phyloP scores from a whole-genome alignment of 2,888 invertebrate genomes.

The Rambutsinella grinnellia region DNA sequence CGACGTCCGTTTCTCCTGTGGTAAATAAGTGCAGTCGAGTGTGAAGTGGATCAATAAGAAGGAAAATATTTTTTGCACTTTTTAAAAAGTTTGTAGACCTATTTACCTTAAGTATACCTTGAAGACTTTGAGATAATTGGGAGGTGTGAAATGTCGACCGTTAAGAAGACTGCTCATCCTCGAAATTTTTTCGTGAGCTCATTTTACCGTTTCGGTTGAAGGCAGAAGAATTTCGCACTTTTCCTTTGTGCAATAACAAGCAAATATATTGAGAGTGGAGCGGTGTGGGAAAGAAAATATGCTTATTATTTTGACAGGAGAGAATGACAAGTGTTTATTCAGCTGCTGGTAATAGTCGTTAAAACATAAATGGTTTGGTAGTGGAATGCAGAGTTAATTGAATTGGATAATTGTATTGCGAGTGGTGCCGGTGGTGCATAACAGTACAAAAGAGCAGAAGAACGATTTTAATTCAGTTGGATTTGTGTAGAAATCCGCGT shows the following conservation, averaged over 20 bases:
- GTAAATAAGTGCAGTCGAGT: background rate
- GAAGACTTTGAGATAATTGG: background rate
- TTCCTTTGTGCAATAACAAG: too few species aligned
- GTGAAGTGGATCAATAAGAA: background rate
- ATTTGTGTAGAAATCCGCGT: too few species aligned
- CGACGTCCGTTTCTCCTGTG: conserved; percentile 14
- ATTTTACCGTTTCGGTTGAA: too few species aligned
- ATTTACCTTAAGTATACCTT: too few species aligned
- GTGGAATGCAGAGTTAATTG: background rate
- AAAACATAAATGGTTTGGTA: background rate
- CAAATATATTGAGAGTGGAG: background rate
- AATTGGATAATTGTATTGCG: background rate
- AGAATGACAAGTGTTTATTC: background rate
- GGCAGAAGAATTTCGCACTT: too few species aligned
- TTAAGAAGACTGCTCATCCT: background rate
- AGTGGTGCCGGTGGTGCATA: background rate
- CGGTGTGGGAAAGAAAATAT: background rate
- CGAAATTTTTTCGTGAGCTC: too few species aligned
- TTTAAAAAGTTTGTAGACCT: background rate
- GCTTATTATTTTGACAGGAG: too few species aligned
- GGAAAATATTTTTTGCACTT: background rate
- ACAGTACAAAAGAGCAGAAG: too few species aligned
- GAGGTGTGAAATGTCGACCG: background rate
- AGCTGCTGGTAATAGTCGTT: background rate
- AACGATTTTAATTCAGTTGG: too few species aligned